Evolutionary conservation across 2,113 vertebrate species (phyloP), one percentile per base, ranked within the genome.

Genomic region (Ophthalmolycus amberensis): DNA sequence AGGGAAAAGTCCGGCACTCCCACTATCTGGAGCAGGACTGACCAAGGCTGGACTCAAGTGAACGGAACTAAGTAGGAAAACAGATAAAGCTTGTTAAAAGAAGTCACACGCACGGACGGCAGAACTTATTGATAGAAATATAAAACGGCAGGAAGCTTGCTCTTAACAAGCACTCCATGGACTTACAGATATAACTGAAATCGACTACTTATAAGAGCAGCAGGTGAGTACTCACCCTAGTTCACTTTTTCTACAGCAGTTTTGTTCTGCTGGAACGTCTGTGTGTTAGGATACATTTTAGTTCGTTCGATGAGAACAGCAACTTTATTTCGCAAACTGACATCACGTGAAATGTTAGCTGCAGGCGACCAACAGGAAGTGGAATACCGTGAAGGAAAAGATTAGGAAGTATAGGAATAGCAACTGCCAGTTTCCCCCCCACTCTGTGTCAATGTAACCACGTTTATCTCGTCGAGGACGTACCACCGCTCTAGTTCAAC

Each of bases 1-100:
- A 83, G 82, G 80, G 82, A 88, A 90, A 90, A 82, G 88, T 89
- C 84, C 63, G 44, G 82, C 89, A 88, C 89, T 91, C 92, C 91
- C 79, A 86, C 92, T 74, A 70, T 88, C 71, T 86, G 84, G 87
- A 80, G 83, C 65, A 81, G 86, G 75, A 90, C 82, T 10, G 76
- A 75, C 29, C 38, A 12, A 77, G 46, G 76, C 74, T 72, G 74
- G 72, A 64, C 84, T 56, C 46, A 77, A 67, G 65, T n/a, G 75
- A 80, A 66, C 82, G 59, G 56, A 78, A 60, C 70, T 38, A 16
- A 83, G 72, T 38, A 75, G 78, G 69, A 84, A 83, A 76, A 65
- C 29, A 2, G 66, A 85, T 81, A 56, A 71, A 66, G 38, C 34
- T 71, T 6, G n/a, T 20, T 59, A 16, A 66, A 69, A 70, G 64